These are phyloP conservation scores for Luehdorfia chinensis DNA, from an alignment of 1,140 invertebrate genomes.

Conservation along the genomic window DNA sequence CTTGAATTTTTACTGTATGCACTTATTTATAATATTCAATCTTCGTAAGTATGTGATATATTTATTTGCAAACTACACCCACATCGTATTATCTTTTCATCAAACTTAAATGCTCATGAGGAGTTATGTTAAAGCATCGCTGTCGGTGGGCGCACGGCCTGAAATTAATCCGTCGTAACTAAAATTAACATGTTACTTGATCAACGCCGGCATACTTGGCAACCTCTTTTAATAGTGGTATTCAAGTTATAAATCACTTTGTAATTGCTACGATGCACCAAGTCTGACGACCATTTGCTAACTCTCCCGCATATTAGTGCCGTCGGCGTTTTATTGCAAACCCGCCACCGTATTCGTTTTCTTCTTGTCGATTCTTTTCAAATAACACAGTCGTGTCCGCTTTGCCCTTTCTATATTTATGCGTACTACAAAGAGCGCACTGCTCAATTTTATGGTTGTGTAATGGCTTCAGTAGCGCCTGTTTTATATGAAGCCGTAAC, in stretches of 20 bases:
- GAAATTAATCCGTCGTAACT: constrained; percentile 22
- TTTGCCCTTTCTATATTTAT: constrained; percentile 5
- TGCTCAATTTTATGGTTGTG: not conserved
- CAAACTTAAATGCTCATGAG: too few species aligned
- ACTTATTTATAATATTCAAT: too few species aligned
- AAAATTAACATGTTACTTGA: constrained; percentile 52
- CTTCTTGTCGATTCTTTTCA: constrained; percentile 12
- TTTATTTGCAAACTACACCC: too few species aligned
- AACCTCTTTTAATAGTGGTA: constrained; percentile 37
- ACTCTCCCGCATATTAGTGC: constrained; percentile 36
- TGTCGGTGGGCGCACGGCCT: constrained; percentile 2
- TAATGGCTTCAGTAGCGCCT: not conserved
- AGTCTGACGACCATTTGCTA: constrained; percentile 21
- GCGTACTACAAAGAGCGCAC: not conserved
- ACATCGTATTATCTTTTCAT: too few species aligned
- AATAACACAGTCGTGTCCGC: not conserved
- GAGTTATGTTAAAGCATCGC: too few species aligned
- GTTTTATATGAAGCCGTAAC: constrained; percentile 1
- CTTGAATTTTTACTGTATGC: too few species aligned
- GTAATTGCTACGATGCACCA: constrained; percentile 40
- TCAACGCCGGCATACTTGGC: constrained; percentile 22
- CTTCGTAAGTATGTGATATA: too few species aligned
- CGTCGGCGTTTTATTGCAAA: constrained; percentile 14
- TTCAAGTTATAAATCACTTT: constrained; percentile 54
- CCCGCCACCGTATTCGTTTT: constrained; percentile 4